Evolutionary conservation across 2,113 vertebrate species (phyloP).

Genomic region (Loxodonta africana): DNA sequence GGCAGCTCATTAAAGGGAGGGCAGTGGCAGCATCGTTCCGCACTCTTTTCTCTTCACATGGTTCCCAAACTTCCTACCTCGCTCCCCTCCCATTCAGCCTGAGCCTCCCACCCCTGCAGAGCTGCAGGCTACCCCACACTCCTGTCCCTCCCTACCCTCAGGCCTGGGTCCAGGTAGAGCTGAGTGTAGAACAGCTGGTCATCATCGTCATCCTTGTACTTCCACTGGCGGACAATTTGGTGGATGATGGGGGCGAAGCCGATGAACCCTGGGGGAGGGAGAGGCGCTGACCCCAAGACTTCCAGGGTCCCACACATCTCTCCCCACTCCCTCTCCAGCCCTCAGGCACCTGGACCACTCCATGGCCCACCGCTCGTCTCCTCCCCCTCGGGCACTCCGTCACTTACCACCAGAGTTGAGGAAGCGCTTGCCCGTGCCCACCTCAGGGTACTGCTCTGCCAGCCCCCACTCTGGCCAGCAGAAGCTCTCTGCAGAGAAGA

Average conservation of each 20-base stretch:
- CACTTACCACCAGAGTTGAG: slow-evolving; percentile 91
- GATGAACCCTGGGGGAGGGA: slow-evolving; percentile 87
- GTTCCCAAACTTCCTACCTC: neutral
- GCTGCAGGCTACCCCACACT: rapidly evolving
- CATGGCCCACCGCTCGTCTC: neutral
- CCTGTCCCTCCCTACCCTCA: slow-evolving; percentile 83
- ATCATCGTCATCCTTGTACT: slow-evolving; percentile 89
- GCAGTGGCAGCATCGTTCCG: neutral
- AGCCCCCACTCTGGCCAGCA: slow-evolving; percentile 91
- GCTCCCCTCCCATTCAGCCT: neutral
- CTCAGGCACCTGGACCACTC: neutral
- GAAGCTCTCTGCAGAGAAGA: slow-evolving; percentile 91
- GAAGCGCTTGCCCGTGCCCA: slow-evolving; percentile 90
- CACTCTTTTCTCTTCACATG: neutral
- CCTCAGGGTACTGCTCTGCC: slow-evolving; percentile 89
- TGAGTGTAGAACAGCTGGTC: slow-evolving; percentile 91
- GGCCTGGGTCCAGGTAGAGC: slow-evolving; percentile 89
- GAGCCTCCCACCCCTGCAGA: neutral
- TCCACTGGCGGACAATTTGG: slow-evolving; percentile 88
- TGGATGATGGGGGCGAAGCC: slow-evolving; percentile 88
- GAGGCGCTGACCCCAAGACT: neutral
- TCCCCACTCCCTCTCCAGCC: neutral
- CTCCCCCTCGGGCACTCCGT: neutral
- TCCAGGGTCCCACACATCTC: neutral
- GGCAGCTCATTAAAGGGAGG: neutral